phyloP scores from a whole-genome alignment of 2,113 vertebrate species.

The Mystacornis crossleyi region DNA sequence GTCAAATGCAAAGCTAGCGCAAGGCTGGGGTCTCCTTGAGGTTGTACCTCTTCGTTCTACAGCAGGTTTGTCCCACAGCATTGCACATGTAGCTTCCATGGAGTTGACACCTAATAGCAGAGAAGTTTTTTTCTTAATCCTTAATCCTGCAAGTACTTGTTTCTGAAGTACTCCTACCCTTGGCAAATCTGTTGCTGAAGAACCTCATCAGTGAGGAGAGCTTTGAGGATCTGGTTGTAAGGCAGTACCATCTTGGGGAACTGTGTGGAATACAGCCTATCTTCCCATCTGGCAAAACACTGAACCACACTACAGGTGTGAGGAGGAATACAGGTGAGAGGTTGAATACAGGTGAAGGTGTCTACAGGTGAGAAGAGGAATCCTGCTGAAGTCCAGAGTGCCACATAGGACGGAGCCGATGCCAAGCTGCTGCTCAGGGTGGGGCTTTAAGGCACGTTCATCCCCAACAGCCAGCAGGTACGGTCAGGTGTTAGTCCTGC shows the following conservation, averaged over 20 bases:
- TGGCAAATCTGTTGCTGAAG: not conserved
- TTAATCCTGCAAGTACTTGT: not conserved
- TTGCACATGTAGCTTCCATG: not conserved
- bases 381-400: not conserved
- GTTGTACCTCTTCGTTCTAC: not conserved
- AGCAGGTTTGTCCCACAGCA: not conserved
- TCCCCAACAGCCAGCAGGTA: not conserved
- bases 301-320: rapidly evolving
- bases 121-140: rapidly evolving
- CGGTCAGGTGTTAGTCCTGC: slow-evolving; percentile 2
- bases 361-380: not conserved
- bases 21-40: not conserved
- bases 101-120: not conserved
- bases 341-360: not conserved
- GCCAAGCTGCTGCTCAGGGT: slow-evolving; percentile 45
- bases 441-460: slow-evolving; percentile 29
- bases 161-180: not conserved
- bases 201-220: not conserved
- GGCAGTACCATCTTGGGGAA: not conserved
- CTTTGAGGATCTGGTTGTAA: rapidly evolving
- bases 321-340: not conserved
- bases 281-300: not conserved
- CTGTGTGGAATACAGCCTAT: rapidly evolving
- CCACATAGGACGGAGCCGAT: rapidly evolving
- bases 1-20: not conserved